These are phyloP conservation scores for Fulica atra DNA, from an alignment of 2,113 vertebrate species.

Conservation along the genomic window DNA sequence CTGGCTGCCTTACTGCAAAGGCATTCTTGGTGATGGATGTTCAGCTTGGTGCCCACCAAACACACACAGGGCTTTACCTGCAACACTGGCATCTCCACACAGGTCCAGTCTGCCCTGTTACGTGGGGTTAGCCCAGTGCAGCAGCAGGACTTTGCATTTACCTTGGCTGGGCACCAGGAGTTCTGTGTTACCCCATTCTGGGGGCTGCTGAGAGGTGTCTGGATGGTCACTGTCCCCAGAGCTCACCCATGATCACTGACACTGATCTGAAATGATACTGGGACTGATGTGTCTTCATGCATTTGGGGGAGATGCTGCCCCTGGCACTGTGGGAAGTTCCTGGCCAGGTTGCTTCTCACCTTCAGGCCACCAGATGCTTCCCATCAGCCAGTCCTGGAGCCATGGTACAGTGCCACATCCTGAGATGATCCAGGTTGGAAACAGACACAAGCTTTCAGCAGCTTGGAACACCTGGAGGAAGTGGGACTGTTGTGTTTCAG, in stretches of 20 bases:
- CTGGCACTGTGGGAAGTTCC: neutral
- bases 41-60: neutral
- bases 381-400: neutral
- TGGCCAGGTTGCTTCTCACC: neutral
- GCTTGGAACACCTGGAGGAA: neutral
- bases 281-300: neutral
- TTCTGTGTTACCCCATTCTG: neutral
- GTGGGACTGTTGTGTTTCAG: fast-evolving
- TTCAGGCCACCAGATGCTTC: neutral
- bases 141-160: neutral
- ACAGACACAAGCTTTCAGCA: neutral
- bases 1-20: neutral
- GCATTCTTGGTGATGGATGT: neutral
- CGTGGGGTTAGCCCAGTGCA: neutral
- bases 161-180: neutral
- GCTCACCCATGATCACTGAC: too few species aligned
- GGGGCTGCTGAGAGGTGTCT: neutral
- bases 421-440: neutral
- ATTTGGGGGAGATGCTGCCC: neutral
- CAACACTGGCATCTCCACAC: neutral
- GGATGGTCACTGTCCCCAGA: neutral
- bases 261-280: neutral
- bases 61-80: neutral
- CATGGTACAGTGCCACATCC: neutral
- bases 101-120: neutral